Evolutionary conservation across 2,797 vertebrate genomes (phyloP).

Genomic region (Strix occidentalis): DNA sequence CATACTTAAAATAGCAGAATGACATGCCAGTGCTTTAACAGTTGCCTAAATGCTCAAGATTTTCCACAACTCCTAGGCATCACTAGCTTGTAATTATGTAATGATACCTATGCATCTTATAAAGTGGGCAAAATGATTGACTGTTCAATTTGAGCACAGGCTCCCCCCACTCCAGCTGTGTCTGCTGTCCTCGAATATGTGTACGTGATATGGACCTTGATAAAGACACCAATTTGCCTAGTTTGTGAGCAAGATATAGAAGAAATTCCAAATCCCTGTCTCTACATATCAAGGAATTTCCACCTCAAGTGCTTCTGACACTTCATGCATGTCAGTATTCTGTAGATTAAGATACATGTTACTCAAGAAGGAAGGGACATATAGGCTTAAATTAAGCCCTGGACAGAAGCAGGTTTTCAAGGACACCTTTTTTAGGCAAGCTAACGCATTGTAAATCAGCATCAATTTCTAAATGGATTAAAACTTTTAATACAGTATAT

Average conservation of each 20-base stretch:
- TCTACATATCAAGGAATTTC: background rate
- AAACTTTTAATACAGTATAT: background rate
- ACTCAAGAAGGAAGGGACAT: background rate
- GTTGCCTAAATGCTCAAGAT: background rate
- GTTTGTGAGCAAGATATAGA: background rate
- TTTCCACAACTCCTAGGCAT: background rate
- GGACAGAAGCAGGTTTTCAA: background rate
- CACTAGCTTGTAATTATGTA: background rate
- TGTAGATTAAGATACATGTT: background rate
- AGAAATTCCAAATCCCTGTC: background rate
- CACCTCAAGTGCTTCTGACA: background rate
- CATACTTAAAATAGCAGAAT: background rate
- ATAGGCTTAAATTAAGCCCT: background rate
- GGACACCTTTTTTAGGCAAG: background rate
- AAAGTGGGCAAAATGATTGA: background rate
- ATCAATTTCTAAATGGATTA: background rate
- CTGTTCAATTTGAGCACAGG: background rate
- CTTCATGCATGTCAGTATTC: background rate
- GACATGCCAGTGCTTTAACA: background rate
- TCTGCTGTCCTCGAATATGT: background rate
- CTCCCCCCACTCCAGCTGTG: background rate
- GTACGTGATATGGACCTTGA: background rate
- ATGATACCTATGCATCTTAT: background rate
- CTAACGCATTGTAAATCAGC: background rate
- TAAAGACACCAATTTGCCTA: background rate